Evolutionary conservation across 2,888 invertebrate species (phyloP).

Genomic region (Ophion ventricosus): DNA sequence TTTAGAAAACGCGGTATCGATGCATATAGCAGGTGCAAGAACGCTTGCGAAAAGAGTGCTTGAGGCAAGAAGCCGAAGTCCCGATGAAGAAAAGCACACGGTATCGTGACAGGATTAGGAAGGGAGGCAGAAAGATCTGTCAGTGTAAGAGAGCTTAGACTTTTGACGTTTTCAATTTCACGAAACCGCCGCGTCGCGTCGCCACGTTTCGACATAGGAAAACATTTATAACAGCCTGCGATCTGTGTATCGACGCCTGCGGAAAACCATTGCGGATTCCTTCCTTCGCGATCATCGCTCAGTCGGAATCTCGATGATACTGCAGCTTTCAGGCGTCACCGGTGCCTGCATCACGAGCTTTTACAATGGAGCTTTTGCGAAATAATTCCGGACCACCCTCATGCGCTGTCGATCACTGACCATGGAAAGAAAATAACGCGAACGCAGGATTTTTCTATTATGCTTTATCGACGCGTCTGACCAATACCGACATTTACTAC

Average conservation of each 20-base stretch:
- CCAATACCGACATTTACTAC: constrained; percentile 44
- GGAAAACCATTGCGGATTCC: constrained; percentile 34
- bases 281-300: constrained; percentile 61
- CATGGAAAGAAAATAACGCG: constrained; percentile 11
- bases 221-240: neutral
- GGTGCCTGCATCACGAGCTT: neutral
- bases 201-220: constrained; percentile 47
- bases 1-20: neutral
- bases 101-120: neutral
- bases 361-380: neutral
- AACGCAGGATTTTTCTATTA: neutral
- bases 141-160: constrained; percentile 11
- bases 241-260: neutral
- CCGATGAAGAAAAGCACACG: neutral
- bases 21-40: neutral
- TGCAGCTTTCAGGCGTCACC: neutral
- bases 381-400: neutral
- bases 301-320: constrained; percentile 25
- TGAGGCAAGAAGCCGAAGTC: neutral
- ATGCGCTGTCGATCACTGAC: constrained; percentile 26
- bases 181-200: constrained; percentile 41
- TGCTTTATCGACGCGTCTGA: constrained; percentile 12
- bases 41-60: constrained; percentile 10
- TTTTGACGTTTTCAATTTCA: constrained; percentile 31
- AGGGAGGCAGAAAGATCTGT: constrained; percentile 22